Evolutionary conservation across 2,113 vertebrate species (phyloP), one percentile per base, ranked within the genome.

Genomic region (Mus musculus): DNA sequence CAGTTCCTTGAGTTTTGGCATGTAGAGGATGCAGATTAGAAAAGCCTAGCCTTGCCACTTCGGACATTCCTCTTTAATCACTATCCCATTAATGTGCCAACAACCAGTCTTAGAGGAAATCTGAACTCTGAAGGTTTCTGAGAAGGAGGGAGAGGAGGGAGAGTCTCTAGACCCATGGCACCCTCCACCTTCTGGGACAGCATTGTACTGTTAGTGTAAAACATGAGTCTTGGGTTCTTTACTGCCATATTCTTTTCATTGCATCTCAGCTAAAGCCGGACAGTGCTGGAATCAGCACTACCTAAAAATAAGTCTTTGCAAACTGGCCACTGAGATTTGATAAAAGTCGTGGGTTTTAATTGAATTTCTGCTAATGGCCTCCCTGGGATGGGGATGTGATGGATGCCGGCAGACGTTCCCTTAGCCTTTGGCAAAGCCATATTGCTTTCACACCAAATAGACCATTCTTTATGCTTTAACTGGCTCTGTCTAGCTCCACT

Each of bases 291-390:
- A 90, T 94, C 95, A 96, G 87, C 76, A 71, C 65, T 91, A 93
- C 52, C 63, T 59, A 76, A 46, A 87, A 81, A 93, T 94, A 22
- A 6, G 49, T 96, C 93, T 89, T 88, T 65, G 78, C 39, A 80
- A 52, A 94, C 81, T 76, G 93, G 91, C 95, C 76, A 52, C 36
- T 17, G 92, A 90, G 92, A 86, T 90, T 90, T 75, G 91, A 93
- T 90, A 42, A 63, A 94, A 95, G 80, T 84, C 26, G 13, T 75
- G 77, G 81, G 33, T 71, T 97, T 91, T 94, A 75, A 92, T 75
- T 94, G 81, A 85, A 30, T 95, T 90, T 91, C 46, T 95, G 33
- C 59, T 90, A 88, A 94, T 1, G 5, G 86, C 36, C 65, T 94
- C 97, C 46, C 49, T 36, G 93, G 93, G 80, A 73, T 24, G 73